phyloP scores from a whole-genome alignment of 2,797 vertebrate species.

The Pangasius larnaudii region DNA sequence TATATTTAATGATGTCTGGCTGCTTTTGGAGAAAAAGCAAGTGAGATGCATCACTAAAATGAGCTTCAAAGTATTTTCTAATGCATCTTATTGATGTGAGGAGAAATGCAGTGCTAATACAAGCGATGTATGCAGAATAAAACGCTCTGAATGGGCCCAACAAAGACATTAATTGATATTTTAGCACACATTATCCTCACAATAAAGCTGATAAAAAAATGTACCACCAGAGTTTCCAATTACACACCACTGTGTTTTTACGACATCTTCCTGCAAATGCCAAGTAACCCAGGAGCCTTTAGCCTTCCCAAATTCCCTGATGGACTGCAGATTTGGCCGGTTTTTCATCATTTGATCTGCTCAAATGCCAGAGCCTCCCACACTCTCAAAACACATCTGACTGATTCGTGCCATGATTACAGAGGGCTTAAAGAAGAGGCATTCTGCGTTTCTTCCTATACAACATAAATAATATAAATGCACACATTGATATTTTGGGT shows the following conservation, averaged over 20 bases:
- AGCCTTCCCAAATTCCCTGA: conserved; percentile 43
- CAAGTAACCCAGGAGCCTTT: conserved; percentile 42
- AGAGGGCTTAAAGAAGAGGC: conserved; percentile 33
- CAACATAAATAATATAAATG: conserved; percentile 9
- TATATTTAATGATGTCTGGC: conserved; percentile 66
- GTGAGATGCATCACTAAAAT: conserved; percentile 27
- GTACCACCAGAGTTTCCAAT: conserved; percentile 40
- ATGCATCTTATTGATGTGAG: not conserved
- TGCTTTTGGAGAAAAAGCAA: conserved; percentile 27
- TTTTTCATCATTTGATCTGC: conserved; percentile 59
- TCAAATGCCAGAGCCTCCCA: conserved; percentile 47
- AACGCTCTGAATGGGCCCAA: conserved; percentile 20
- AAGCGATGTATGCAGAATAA: conserved; percentile 18
- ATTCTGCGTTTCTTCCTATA: conserved; percentile 29
- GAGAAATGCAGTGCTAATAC: conserved; percentile 13
- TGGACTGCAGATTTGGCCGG: conserved; percentile 52
- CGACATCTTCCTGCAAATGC: conserved; percentile 38
- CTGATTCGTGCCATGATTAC: conserved; percentile 57
- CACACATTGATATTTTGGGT: conserved; percentile 8
- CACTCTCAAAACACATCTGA: conserved; percentile 47
- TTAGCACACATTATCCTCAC: conserved; percentile 37
- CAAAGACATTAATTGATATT: conserved; percentile 53
- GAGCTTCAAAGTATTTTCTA: conserved; percentile 29
- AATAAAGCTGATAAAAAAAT: conserved; percentile 48
- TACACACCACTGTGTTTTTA: conserved; percentile 55